These are phyloP conservation scores for Cataglyphis hispanica DNA, from an alignment of 1,140 invertebrate genomes.

Conservation along the genomic window DNA sequence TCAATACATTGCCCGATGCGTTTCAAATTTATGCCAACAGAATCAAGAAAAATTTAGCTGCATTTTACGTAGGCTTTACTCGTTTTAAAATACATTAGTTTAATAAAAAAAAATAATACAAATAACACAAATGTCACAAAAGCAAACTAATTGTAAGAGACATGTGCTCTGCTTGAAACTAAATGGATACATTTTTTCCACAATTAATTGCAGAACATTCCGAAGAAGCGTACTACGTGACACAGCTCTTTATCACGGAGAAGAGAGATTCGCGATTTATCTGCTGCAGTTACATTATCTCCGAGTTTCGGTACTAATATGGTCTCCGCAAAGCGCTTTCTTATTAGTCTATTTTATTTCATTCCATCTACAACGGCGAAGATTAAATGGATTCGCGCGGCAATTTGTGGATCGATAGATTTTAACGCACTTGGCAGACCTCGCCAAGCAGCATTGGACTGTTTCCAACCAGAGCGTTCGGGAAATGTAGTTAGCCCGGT, in stretches of 20 bases:
- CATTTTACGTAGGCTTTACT: background rate
- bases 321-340: conserved; percentile 36
- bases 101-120: background rate
- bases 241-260: background rate
- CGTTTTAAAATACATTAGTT: background rate
- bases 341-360: conserved; percentile 65
- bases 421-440: conserved; percentile 76
- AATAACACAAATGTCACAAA: background rate
- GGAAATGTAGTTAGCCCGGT: conserved; percentile 60
- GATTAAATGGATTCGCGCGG: conserved; percentile 72
- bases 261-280: conserved; percentile 7
- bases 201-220: background rate
- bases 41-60: background rate
- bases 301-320: conserved; percentile 47
- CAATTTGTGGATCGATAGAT: conserved; percentile 75
- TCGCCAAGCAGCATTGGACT: conserved; percentile 67
- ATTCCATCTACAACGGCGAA: conserved; percentile 49
- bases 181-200: background rate
- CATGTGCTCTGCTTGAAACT: background rate
- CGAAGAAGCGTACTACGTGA: background rate
- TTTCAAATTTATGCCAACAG: background rate
- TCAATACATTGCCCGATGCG: background rate
- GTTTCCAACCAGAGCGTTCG: conserved; percentile 66
- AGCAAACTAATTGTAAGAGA: background rate
- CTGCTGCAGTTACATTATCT: conserved; percentile 4